phyloP scores from a whole-genome alignment of 2,888 invertebrate genomes.

The Dolichopus griseipennis region DNA sequence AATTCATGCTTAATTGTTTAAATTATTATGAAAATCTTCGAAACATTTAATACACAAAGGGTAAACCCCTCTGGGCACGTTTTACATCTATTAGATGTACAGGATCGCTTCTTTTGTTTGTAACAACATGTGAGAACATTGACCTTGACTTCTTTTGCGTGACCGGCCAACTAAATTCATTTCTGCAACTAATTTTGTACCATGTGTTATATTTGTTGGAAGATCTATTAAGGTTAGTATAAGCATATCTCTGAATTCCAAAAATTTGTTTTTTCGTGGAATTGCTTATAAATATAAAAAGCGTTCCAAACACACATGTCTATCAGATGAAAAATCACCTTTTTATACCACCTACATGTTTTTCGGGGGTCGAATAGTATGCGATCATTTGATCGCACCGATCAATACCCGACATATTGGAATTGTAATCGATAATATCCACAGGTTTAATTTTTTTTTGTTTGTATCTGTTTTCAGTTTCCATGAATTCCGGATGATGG shows the following conservation, averaged over 20 bases:
- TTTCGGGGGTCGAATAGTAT: conserved; percentile 20
- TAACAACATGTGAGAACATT: background rate
- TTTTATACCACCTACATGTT: conserved; percentile 22
- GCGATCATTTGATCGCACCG: conserved; percentile 18
- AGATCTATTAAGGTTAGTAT: background rate
- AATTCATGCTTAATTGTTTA: too few species aligned
- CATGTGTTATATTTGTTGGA: background rate
- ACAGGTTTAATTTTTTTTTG: conserved; percentile 17
- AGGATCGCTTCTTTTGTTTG: too few species aligned
- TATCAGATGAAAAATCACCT: conserved; percentile 21
- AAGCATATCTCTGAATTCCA: background rate
- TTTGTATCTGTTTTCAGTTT: conserved; percentile 8
- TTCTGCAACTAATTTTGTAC: background rate
- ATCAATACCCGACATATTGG: conserved; percentile 17
- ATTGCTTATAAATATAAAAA: conserved; percentile 12
- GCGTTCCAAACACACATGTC: conserved; percentile 15
- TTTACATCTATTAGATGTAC: too few species aligned
- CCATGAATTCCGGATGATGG: conserved; percentile 6
- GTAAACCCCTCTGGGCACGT: too few species aligned
- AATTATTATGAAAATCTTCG: too few species aligned
- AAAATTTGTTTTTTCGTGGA: background rate
- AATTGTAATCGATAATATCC: conserved; percentile 16
- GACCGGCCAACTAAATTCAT: background rate
- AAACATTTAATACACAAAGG: too few species aligned
- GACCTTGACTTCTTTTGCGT: background rate